Evolutionary conservation across 2,888 invertebrate genomes (phyloP).

Genomic region (Sinelater perroti): DNA sequence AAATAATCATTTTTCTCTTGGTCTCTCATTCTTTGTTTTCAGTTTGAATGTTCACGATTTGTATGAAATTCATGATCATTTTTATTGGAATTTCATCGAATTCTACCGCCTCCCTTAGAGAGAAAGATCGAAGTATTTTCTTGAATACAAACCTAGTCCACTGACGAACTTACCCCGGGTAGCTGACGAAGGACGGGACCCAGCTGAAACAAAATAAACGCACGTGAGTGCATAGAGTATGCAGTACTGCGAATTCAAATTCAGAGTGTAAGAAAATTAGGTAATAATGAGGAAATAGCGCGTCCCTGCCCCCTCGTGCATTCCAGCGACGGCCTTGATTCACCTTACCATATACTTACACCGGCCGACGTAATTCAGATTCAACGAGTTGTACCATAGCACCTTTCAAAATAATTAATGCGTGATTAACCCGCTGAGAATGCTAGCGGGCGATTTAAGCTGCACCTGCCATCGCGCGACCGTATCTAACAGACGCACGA

Average conservation of each 20-base stretch:
- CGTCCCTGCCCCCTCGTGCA: slow-evolving; percentile 22
- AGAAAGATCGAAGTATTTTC: too few species aligned
- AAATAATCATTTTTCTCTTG: too few species aligned
- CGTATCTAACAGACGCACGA: too few species aligned
- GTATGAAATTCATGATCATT: too few species aligned
- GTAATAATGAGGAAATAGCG: slow-evolving; percentile 27
- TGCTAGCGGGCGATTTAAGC: slow-evolving; percentile 9
- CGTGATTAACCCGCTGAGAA: slow-evolving; percentile 17
- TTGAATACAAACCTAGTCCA: too few species aligned
- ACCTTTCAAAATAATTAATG: slow-evolving; percentile 23
- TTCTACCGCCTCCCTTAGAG: background rate
- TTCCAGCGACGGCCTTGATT: slow-evolving; percentile 35
- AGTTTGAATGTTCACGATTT: too few species aligned
- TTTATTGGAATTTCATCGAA: background rate
- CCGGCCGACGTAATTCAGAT: slow-evolving; percentile 27
- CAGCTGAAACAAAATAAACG: slow-evolving; percentile 47
- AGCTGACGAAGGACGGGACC: slow-evolving; percentile 51
- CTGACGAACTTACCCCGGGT: slow-evolving; percentile 47
- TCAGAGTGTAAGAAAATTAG: slow-evolving; percentile 22
- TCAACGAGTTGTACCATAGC: slow-evolving; percentile 24
- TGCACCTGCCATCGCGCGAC: background rate
- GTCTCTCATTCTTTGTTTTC: too few species aligned
- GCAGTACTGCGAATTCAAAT: slow-evolving; percentile 8
- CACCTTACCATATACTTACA: slow-evolving; percentile 33
- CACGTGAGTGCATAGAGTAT: background rate